Base-by-base conservation (phyloP, 2,113 vertebrate genomes). In the Gallinago media region DNA sequence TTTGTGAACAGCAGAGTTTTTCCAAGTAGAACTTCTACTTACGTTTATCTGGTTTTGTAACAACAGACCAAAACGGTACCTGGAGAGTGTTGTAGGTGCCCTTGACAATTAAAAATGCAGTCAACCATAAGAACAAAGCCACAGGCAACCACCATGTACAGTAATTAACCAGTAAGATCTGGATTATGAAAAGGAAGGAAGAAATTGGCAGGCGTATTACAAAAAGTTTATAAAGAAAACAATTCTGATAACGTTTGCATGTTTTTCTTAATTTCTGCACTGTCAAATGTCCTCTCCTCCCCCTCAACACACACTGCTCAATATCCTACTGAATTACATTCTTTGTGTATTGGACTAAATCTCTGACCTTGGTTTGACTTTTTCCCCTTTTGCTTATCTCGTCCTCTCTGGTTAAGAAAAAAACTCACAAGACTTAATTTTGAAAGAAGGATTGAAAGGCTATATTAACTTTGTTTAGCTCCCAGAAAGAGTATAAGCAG, bases 51-150 rank as follows among this genome's bases (percentile, higher is more conserved):
- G 26, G 32, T 12, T 63, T 71, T 86, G 54, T 34, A 87, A n/a
- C 59, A 58, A 47, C 59, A 92, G 68, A 81, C 32, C 55, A 27
- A 80, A 93, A 26, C 1, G 0, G n/a, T 62, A 55, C 72, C 79
- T 9, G 38, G 68, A 34, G 34, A 9, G 44, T 20, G 7, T n/a
- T 84, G 68, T 67, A 93, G 76, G 61, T 95, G 92, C 79, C 96
- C 88, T 95, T 95, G 91, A 75, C 68, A 61, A 93, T 91, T 74
- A 52, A 90, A 91, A 92, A 78, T 27, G 65, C 55, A 88, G 77
- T 10, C 5, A 2, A 61, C 52, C 74, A 61, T 55, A 52, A 55
- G 66, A 93, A 81, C 59, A 88, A 90, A 92, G 83, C 94, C 88
- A 84, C 56, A 72, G 92, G 88, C 92, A 92, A 74, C 11, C 59